phyloP scores from a whole-genome alignment of 2,113 vertebrate genomes.

The Eulemur macaco region DNA sequence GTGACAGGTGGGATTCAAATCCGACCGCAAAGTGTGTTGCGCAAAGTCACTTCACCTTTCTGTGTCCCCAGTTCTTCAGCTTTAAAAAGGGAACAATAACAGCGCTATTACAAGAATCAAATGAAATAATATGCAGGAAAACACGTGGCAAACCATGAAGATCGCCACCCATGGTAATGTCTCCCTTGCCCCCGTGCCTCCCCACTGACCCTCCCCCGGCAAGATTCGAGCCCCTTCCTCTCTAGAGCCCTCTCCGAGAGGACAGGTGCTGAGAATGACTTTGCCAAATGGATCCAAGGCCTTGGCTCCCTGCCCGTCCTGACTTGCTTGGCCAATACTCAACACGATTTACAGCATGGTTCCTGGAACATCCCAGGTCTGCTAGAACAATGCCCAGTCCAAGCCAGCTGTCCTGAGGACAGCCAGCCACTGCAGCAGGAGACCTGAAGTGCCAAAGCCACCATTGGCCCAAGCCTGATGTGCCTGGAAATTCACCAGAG shows the following conservation, averaged over 20 bases:
- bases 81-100: not conserved
- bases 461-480: not conserved
- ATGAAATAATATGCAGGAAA: not conserved
- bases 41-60: not conserved
- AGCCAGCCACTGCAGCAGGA: not conserved
- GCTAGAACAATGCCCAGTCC: not conserved
- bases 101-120: not conserved
- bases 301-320: not conserved
- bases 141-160: not conserved
- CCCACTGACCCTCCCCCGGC: not conserved
- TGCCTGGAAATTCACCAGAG: conserved; percentile 24
- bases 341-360: not conserved
- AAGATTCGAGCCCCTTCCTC: not conserved
- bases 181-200: not conserved
- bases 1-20: not conserved
- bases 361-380: conserved; percentile 53
- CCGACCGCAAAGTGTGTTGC: not conserved
- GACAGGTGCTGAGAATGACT: not conserved
- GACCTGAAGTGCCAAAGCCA: not conserved
- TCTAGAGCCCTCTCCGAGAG: not conserved
- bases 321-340: not conserved
- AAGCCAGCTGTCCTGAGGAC: not conserved
- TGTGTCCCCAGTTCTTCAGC: not conserved
- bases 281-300: not conserved
- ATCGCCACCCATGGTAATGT: accelerated